Conservation (phyloP, 2,888 invertebrate species). For the Encarsia formosa region DNA sequence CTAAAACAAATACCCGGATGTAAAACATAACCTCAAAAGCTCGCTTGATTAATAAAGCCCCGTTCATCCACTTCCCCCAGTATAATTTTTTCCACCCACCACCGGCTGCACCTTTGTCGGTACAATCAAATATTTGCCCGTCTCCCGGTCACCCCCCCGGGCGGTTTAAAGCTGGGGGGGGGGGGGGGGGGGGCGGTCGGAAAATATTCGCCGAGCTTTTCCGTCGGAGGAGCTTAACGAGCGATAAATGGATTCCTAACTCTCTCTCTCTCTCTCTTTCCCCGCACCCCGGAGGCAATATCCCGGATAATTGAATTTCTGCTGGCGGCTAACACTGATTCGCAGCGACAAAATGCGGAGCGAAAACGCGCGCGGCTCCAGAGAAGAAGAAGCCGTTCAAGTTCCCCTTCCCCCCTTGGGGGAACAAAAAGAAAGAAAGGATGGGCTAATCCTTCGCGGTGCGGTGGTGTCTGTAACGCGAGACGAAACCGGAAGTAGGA, state of each 20-base stretch:
- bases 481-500: conserved; percentile 23
- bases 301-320: conserved; percentile 25
- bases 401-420: neutral
- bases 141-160: neutral
- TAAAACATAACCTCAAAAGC: too few relatives aligned
- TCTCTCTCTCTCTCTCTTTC: too few relatives aligned
- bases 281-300: too few relatives aligned
- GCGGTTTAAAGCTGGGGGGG: neutral
- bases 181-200: neutral
- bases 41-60: too few relatives aligned
- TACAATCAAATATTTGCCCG: conserved; percentile 18
- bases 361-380: neutral
- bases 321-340: conserved; percentile 16
- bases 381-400: conserved; percentile 18
- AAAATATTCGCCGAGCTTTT: conserved; percentile 6
- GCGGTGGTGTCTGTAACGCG: conserved; percentile 8
- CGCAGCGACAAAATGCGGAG: conserved; percentile 22
- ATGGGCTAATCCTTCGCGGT: conserved; percentile 5
- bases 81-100: too few relatives aligned
- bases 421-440: neutral
- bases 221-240: conserved; percentile 21
- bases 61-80: too few relatives aligned
- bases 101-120: neutral
- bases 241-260: conserved; percentile 26
- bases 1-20: too few relatives aligned